Conservation (phyloP, 2,113 vertebrate genomes). For the Albula goreensis region DNA sequence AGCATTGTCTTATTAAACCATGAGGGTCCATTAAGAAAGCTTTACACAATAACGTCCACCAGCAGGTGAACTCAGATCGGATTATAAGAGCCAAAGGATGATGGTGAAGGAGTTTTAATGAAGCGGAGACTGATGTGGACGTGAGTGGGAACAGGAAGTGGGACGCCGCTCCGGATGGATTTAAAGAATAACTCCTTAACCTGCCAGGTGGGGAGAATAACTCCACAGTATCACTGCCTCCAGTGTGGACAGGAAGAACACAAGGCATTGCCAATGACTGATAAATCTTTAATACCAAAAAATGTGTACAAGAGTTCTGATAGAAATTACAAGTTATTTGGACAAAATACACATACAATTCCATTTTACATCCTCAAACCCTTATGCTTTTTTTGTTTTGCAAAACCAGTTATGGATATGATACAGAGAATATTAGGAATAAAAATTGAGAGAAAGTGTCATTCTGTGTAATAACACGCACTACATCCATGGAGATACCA, state of each 20-base stretch:
- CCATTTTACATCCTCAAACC: slow-evolving; percentile 93
- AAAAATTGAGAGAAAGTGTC: slow-evolving; percentile 34
- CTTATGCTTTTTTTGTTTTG: slow-evolving; percentile 91
- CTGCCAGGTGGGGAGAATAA: too few species aligned
- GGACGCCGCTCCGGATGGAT: too few species aligned
- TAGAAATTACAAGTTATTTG: slow-evolving; percentile 99
- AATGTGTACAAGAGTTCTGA: slow-evolving; percentile 98
- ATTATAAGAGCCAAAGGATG: too few species aligned
- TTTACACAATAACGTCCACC: too few species aligned
- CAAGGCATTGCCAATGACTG: slow-evolving; percentile 79
- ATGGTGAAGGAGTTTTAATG: too few species aligned
- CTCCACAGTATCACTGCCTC: too few species aligned
- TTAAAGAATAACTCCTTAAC: too few species aligned
- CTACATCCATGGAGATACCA: slow-evolving; percentile 80
- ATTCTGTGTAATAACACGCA: slow-evolving; percentile 74
- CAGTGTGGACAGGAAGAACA: slow-evolving; percentile 30
- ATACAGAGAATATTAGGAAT: slow-evolving; percentile 86
- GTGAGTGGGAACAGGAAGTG: too few species aligned
- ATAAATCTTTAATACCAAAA: slow-evolving; percentile 99
- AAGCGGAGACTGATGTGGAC: too few species aligned
- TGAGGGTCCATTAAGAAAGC: too few species aligned
- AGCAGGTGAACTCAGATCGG: too few species aligned
- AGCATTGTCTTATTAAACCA: too few species aligned
- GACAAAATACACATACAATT: slow-evolving; percentile 98
- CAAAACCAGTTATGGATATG: slow-evolving; percentile 88